Evolutionary conservation across 2,113 vertebrate genomes (phyloP), one percentile per base, ranked within the genome.

Genomic region (Egretta garzetta): DNA sequence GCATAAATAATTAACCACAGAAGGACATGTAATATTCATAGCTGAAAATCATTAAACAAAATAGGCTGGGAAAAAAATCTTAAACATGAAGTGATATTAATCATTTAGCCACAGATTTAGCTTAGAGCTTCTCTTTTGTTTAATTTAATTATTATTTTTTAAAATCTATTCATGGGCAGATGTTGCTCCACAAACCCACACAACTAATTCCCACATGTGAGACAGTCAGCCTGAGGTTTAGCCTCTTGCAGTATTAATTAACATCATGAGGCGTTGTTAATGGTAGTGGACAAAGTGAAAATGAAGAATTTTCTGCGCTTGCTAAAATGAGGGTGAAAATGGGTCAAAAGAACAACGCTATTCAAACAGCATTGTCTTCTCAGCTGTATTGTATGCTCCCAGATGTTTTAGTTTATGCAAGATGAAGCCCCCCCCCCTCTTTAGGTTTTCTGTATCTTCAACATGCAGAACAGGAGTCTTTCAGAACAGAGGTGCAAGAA

Each of bases 1-100:
- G 73, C 87, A 97, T 98, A 94, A 97, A 98, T 98, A 98, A 98
- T 98, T 98, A 97, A 98, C 70, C 79, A 72, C 72, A 96, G 93
- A 97, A 97, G 85, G 77, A 53, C 71, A 97, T 97, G 96, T 79
- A 97, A 97, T 98, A 98, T 98, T 98, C 93, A 97, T 98, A 81
- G 75, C 55, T 87, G 66, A 94, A 97, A 97, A 97, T 97, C 93
- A 98, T 98, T 96, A 96, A 96, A 97, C 81, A 95, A 96, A 97
- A 95, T 94, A 91, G 86, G 41, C 75, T 92, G 45, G 60, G 83
- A 67, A 95, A 96, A 95, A 95, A 59, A 71, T 18, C 67, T 97
- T 94, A 90, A 97, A 96, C 74, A 53, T 75, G 83, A 95, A 95
- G 52, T 8, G 58, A 90, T 96, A 95, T 96, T 73, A 97, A 97